Evolutionary conservation across 2,797 vertebrate genomes (phyloP), one percentile per base, ranked within the genome.

Genomic region (Spondyliosoma cantharus): DNA sequence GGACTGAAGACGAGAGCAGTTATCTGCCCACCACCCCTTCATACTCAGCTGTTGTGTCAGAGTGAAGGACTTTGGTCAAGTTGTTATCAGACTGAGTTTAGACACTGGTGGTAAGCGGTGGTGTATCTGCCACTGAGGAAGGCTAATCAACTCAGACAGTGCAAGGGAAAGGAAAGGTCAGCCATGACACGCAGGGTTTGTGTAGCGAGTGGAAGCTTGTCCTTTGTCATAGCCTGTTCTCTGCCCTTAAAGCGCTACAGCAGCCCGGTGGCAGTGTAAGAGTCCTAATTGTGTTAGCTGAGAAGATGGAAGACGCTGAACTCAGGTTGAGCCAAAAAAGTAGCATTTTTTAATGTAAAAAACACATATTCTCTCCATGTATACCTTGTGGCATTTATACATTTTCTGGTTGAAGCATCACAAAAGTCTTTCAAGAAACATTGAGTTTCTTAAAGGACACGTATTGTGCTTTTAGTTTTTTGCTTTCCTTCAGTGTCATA

Each of bases 111-210:
- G 87, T 65, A 60, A 77, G 74, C 74, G 69, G 81, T 71, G 81
- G 78, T 80, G 83, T 74, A 77, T 85, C 79, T 82, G 74, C 78
- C 80, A 43, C 79, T 9, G 71, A 86, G 77, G 42, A 80, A 74
- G 76, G 77, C 87, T 91, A 90, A 92, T 93, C 83, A 84, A 81
- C 80, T 84, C 67, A 86, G 92, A 92, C 89, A 85, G 81, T 67
- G 80, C 81, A 63, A 86, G 83, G 78, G 76, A 80, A 83, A 65
- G 74, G 79, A 93, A 93, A 93, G 93, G 93, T 93, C 93, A 93
- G 2, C 70, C 76, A 25, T 86, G 89, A 83, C 89, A 89, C 63
- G 27, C 65, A 45, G 60, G 74, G 84, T 78, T 78, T 65, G 72
- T 87, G 86, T 74, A 76, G 71, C 17, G 76, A 72, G 76, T 46